Percentiles rank a stretch among this genome's conserved stretches.
These are phyloP conservation scores for human DNA, from an alignment of 2,113 vertebrate genomes.

Conservation along the genomic window GRCh38 chr14:32612001-32612500, in stretches of 20 bases:
- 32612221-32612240: not conserved
- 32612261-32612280: not conserved
- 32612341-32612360: slow-evolving; percentile 14
- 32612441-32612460: not conserved
- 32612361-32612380: not conserved
- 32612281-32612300: not conserved
- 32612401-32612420: slow-evolving; percentile 30
- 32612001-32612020: not conserved
- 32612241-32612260: not conserved
- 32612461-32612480: not conserved
- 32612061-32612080: not conserved
- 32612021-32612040: not conserved
- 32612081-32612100: not conserved
- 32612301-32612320: not conserved
- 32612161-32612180: not conserved
- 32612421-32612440: not conserved
- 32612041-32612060: not conserved
- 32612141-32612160: not conserved
- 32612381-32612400: not conserved
- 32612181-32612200: not conserved
- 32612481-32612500: not conserved
- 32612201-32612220: not conserved
- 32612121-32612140: not conserved
- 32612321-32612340: not conserved
- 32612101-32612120: not conserved